phyloP scores from a whole-genome alignment of 2,113 vertebrate species.

The Pomatostomus ruficeps region DNA sequence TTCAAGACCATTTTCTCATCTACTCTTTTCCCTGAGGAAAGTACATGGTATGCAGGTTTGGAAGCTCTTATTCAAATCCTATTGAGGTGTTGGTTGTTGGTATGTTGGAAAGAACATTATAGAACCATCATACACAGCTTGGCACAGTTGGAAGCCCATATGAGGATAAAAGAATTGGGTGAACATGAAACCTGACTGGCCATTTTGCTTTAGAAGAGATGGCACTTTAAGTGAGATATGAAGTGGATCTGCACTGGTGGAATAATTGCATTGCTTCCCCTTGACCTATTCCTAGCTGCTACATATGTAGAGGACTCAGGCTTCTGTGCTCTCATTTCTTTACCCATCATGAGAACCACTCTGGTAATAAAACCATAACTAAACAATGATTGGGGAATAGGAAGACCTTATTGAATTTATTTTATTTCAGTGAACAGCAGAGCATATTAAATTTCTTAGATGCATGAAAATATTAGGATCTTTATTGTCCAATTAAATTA shows the following conservation, averaged over 20 bases:
- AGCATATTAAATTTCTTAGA: constrained; percentile 34
- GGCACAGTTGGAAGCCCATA: not conserved
- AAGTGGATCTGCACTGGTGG: not conserved
- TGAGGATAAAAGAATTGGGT: not conserved
- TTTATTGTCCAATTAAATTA: constrained; percentile 53
- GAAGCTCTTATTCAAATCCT: not conserved
- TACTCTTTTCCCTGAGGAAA: not conserved
- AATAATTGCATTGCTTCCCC: not conserved
- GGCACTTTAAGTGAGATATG: not conserved
- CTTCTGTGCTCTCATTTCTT: not conserved
- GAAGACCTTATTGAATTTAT: not conserved
- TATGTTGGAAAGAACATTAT: not conserved
- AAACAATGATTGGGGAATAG: not conserved
- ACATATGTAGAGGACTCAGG: not conserved
- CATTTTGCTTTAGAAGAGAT: not conserved
- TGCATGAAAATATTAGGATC: constrained; percentile 31
- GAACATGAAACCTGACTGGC: not conserved
- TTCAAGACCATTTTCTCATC: not conserved
- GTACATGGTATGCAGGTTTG: not conserved
- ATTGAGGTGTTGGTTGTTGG: not conserved
- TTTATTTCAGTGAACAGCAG: constrained; percentile 19
- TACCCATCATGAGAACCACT: not conserved
- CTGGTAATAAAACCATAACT: constrained; percentile 12
- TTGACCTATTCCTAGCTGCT: not conserved
- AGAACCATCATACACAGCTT: not conserved